Evolutionary conservation across 2,888 invertebrate species (phyloP).

Genomic region (Metacarcinus magister): DNA sequence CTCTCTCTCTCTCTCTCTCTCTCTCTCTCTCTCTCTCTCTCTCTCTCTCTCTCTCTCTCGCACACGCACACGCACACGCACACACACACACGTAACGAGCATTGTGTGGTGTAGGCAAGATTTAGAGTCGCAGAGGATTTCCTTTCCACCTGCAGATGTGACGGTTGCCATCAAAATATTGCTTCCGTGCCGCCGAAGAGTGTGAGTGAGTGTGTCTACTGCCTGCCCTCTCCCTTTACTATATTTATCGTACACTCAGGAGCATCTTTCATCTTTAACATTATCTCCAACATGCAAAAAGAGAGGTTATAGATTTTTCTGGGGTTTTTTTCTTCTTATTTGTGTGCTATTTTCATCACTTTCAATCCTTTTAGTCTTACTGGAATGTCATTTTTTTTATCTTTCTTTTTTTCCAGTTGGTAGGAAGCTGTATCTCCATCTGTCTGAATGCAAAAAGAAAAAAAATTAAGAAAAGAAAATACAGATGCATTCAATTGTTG

Average conservation of each 20-base stretch:
- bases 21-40: too few species aligned
- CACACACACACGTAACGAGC: neutral
- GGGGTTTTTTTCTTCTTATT: neutral
- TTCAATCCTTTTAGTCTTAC: neutral
- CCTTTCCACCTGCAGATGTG: neutral
- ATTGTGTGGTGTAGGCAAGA: neutral
- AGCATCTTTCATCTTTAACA: neutral
- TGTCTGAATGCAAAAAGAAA: neutral
- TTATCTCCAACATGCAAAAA: neutral
- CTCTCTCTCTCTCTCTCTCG: too few species aligned
- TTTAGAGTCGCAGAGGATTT: neutral
- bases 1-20: too few species aligned
- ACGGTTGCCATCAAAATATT: neutral
- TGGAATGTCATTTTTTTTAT: neutral
- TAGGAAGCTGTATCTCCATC: neutral
- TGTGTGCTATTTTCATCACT: neutral
- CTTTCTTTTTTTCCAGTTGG: neutral
- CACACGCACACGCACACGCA: too few species aligned
- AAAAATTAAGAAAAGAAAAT: neutral
- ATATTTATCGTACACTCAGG: neutral
- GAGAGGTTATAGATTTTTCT: neutral
- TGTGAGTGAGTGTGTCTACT: neutral
- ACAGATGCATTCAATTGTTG: neutral
- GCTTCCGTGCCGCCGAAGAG: neutral
- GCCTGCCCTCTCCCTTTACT: neutral